Percentiles rank a stretch among this genome's conserved stretches.
Evolutionary conservation across 2,888 invertebrate genomes (phyloP).

Genomic region (Globia sparganii): DNA sequence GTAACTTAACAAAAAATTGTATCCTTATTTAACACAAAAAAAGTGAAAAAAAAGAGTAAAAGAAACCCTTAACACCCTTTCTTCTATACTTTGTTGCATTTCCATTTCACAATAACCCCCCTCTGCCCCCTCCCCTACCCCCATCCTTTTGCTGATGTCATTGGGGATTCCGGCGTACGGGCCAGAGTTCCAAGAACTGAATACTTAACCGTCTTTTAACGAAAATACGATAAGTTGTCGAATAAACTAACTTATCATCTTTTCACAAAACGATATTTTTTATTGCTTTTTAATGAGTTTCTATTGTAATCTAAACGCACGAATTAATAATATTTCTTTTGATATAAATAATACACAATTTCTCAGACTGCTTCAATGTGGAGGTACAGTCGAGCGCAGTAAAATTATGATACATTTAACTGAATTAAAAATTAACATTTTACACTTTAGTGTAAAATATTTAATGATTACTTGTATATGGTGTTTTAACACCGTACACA

Average conservation of each 20-base stretch:
- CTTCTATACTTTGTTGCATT: conserved; percentile 1
- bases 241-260: not conserved
- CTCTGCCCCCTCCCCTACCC: not conserved
- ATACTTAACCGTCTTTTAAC: conserved; percentile 25
- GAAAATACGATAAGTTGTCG: conserved; percentile 13
- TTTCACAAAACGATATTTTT: not conserved
- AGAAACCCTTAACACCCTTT: no score
- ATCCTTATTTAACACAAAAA: not conserved
- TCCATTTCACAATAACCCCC: not conserved
- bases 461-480: no score
- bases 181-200: conserved; percentile 28
- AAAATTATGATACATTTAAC: conserved; percentile 3
- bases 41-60: no score
- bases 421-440: not conserved
- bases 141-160: conserved; percentile 20
- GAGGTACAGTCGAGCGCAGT: conserved; percentile 6
- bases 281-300: not conserved
- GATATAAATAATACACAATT: not conserved
- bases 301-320: not conserved
- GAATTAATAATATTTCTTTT: not conserved
- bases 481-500: no score
- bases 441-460: no score
- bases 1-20: conserved; percentile 2
- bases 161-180: conserved; percentile 1
- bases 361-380: not conserved